Evolutionary conservation across 2,797 vertebrate species (phyloP).

Genomic region (Urosaurus nigricauda): DNA sequence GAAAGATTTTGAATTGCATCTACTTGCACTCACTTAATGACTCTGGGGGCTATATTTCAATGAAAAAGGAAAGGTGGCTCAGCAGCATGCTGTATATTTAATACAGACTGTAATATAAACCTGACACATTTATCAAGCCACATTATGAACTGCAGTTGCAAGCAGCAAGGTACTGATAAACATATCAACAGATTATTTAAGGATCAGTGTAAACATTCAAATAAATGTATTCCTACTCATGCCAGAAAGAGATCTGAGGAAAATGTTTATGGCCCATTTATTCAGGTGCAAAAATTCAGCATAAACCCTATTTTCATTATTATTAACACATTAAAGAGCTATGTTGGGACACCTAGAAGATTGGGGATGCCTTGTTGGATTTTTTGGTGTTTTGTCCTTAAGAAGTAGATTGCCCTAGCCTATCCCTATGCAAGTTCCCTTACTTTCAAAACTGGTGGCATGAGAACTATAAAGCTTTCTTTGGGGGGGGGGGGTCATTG

Average conservation of each 20-base stretch:
- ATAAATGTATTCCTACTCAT: neutral
- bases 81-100: neutral
- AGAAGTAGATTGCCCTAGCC: neutral
- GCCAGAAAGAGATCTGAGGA: neutral
- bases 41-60: neutral
- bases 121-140: constrained; percentile 1
- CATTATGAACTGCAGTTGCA: neutral
- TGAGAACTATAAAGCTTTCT: neutral
- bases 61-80: neutral
- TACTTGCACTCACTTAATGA: neutral
- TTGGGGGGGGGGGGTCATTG: neutral
- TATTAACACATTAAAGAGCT: neutral
- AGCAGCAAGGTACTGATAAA: neutral
- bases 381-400: neutral
- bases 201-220: neutral
- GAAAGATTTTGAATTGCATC: neutral
- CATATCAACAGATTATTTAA: constrained; percentile 13
- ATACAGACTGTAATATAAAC: neutral
- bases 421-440: neutral
- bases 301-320: neutral
- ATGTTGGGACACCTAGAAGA: neutral
- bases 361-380: neutral
- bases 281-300: neutral
- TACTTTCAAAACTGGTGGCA: neutral
- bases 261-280: neutral